These are phyloP conservation scores for Engraulis encrasicolus DNA, from an alignment of 2,113 vertebrate genomes.

Conservation along the genomic window DNA sequence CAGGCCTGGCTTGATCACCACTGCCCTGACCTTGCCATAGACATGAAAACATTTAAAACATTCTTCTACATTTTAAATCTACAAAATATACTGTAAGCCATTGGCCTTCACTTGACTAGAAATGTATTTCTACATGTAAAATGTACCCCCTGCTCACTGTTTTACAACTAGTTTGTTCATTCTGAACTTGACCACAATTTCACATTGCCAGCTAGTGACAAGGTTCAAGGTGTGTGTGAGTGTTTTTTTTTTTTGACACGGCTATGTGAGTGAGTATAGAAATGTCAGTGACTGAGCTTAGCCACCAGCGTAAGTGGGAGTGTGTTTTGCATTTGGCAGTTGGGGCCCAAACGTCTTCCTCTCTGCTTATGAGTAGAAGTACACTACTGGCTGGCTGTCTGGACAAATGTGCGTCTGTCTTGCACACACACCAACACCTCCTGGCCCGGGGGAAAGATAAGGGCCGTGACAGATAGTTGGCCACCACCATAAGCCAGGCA, in stretches of 20 bases:
- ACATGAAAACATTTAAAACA: too few relatives aligned
- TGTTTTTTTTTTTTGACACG: not conserved
- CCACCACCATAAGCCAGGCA: conserved; percentile 8
- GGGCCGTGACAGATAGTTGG: conserved; percentile 37
- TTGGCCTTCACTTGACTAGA: too few relatives aligned
- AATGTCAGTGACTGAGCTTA: not conserved
- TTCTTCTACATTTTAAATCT: too few relatives aligned
- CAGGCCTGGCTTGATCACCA: not conserved
- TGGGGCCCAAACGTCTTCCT: not conserved
- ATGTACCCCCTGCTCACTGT: not conserved
- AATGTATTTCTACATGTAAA: too few relatives aligned
- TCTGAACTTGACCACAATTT: not conserved
- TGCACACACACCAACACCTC: conserved; percentile 42
- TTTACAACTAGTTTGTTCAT: not conserved
- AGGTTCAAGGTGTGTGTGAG: not conserved
- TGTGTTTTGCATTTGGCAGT: not conserved
- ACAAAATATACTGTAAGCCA: too few relatives aligned
- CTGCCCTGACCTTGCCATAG: not conserved
- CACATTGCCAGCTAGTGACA: not conserved
- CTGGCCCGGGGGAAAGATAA: conserved; percentile 31
- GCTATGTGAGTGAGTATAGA: not conserved
- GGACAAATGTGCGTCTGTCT: conserved; percentile 20
- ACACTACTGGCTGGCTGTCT: not conserved
- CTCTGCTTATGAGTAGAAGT: not conserved
- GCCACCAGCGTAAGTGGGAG: not conserved